Evolutionary conservation across 2,113 vertebrate genomes (phyloP), one percentile per base, ranked within the genome.

Genomic region (Muscicapa adusta): DNA sequence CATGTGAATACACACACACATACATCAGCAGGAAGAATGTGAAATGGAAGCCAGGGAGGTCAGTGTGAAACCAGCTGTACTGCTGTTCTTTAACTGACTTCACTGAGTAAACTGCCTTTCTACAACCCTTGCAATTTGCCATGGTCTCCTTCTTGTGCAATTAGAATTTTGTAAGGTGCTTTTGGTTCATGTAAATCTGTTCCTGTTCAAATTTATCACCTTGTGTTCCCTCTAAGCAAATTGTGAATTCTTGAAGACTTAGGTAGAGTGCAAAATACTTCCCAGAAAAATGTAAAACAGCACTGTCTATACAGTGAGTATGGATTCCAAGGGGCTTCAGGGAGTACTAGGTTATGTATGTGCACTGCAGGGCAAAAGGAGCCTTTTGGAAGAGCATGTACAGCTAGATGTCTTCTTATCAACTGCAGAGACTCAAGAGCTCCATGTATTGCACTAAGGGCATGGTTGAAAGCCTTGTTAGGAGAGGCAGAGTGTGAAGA

Each of bases 1-100:
- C 12, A 31, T 1, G 1, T 14, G 26, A 23, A 40, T 16, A 26
- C 2, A 54, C 12, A 80, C 17, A 43, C 3, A 22, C 1, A 34
- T 14, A 53, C 7, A 65, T 66, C 43, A 48, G 23, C 34, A 45
- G 72, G 38, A 87, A 85, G 43, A 82, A 91, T 40, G 40, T 53
- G 66, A 62, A 93, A 70, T 45, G 51, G 54, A 65, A 92, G 45
- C 25, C 74, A 72, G 62, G 45, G 25, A 43, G 18, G 8, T 72
- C 68, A 58, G 23, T 10, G 34, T 3, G 13, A 82, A 78, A 61
- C 28, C 57, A 65, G 34, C 25, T 51, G 13, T 45, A 23, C 28
- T 85, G 22, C 34, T 63, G 17, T 7, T 80, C 47, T 91, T 51
- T 9, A 71, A 20, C 26, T 80, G 57, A 28, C 33, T 85, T 66